These are phyloP conservation scores for Laticauda laticaudata DNA, from an alignment of 2,113 vertebrate species.

Conservation along the genomic window DNA sequence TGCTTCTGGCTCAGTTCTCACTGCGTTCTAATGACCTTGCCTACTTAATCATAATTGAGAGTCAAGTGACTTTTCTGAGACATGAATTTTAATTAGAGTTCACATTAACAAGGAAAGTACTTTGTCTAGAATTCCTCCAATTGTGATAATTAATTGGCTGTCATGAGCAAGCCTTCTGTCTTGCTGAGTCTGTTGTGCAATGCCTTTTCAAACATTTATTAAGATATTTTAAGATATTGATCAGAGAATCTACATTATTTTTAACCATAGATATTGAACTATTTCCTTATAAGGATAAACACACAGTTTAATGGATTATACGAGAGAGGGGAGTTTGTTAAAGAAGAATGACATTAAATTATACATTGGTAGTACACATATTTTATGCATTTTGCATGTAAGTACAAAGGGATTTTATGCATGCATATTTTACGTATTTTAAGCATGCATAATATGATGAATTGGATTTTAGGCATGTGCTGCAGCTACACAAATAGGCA, in stretches of 20 bases:
- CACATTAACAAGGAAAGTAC: constrained; percentile 60
- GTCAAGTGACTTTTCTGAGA: constrained; percentile 66
- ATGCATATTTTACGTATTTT: not conserved
- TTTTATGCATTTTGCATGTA: not conserved
- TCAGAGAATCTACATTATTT: constrained; percentile 50
- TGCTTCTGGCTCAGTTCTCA: constrained; percentile 45
- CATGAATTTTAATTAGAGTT: constrained; percentile 68
- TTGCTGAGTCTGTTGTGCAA: constrained; percentile 61
- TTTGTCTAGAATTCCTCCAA: constrained; percentile 70
- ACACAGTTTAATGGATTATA: not conserved
- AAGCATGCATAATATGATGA: not conserved
- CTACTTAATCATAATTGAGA: constrained; percentile 70
- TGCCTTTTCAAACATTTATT: constrained; percentile 68
- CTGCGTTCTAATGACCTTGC: constrained; percentile 64
- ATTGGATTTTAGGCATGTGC: not conserved
- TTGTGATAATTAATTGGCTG: constrained; percentile 71
- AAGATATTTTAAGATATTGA: constrained; percentile 56
- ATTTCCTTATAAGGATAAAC: constrained; percentile 10
- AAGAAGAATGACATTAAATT: not conserved
- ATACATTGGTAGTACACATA: not conserved
- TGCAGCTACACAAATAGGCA: not conserved
- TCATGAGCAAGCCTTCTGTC: constrained; percentile 61
- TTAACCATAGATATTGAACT: constrained; percentile 48
- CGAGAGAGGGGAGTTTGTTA: not conserved
- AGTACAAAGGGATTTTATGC: not conserved